Conservation (phyloP, 2,888 invertebrate genomes). For the Microchrysa polita region DNA sequence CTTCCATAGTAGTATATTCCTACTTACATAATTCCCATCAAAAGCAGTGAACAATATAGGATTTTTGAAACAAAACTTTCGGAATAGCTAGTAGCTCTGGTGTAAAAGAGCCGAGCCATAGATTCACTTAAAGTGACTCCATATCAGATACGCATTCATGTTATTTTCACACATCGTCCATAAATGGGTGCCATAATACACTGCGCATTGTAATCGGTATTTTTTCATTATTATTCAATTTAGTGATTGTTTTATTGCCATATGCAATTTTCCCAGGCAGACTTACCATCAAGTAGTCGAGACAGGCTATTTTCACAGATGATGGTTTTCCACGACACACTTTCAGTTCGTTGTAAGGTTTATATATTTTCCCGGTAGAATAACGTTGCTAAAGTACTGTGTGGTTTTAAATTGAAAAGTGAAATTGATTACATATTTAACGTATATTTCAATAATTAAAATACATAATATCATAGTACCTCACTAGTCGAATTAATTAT, state of each 20-base stretch:
- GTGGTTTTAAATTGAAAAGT: background rate
- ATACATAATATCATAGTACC: too few relatives aligned
- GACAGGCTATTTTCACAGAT: background rate
- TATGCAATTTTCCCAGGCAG: slow-evolving; percentile 1
- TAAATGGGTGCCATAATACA: background rate
- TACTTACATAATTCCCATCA: too few relatives aligned
- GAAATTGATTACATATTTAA: too few relatives aligned
- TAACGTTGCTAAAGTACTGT: background rate
- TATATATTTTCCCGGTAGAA: slow-evolving; percentile 6
- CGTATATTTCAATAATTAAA: background rate
- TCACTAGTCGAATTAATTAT: too few relatives aligned
- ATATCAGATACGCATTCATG: too few relatives aligned
- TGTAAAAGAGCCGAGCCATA: too few relatives aligned
- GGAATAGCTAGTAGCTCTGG: too few relatives aligned
- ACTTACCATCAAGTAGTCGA: background rate
- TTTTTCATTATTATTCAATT: slow-evolving; percentile 26
- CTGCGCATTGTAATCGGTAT: background rate
- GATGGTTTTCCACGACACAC: background rate
- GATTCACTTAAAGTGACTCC: too few relatives aligned
- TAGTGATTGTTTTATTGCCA: slow-evolving; percentile 10
- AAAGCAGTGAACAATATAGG: too few relatives aligned
- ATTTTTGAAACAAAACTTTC: too few relatives aligned
- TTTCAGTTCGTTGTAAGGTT: background rate
- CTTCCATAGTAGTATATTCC: too few relatives aligned
- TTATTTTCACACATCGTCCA: background rate